Evolutionary conservation across 2,888 invertebrate genomes (phyloP), one percentile per base, ranked within the genome.

Genomic region (Polyommatus icarus): DNA sequence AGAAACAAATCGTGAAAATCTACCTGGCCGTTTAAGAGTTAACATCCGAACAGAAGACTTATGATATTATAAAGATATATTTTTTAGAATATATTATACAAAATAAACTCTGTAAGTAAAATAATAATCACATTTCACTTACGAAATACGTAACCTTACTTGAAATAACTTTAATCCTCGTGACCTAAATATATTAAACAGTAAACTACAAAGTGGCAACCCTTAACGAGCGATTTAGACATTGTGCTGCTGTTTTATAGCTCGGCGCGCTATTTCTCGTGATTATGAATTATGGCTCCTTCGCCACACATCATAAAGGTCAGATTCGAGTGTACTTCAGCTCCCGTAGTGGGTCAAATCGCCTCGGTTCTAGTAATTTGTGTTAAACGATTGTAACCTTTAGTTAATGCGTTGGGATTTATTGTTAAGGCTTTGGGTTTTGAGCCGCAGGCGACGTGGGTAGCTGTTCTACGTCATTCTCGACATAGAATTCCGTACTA

Each of bases 211-310:
- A 29, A 29, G 67, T 67, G 67, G 12, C 67, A 67, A 67, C 67
- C 67, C 29, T 67, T 15, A 67, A 67, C 67, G 67, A 67, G 67
- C 67, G 67, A 67, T 67, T 67, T 67, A 67, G 67, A 67, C 67
- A 67, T 67, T 67, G 67, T 67, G 67, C 67, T 67, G 67, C 29
- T 67, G 67, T 67, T 67, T 67, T 67, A 67, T 67, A 67, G 67
- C 67, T 67, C 67, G 67, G 67, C 67, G 67, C 29, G 67, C 67
- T 67, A 67, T 67, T 67, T 67, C 67, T 29, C 67, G 67, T 67
- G 67, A 67, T 67, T 67, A 67, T 67, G 29, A 67, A 67, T 29
- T 67, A 32, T 67, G 29, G 67, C 67, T 29, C 67, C 67, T 67
- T 67, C 29, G 67, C 15, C 29, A 32, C 15, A 67, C 67, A 18